Evolutionary conservation across 1,140 invertebrate species (phyloP).

Genomic region (Euura saliciscinereae): DNA sequence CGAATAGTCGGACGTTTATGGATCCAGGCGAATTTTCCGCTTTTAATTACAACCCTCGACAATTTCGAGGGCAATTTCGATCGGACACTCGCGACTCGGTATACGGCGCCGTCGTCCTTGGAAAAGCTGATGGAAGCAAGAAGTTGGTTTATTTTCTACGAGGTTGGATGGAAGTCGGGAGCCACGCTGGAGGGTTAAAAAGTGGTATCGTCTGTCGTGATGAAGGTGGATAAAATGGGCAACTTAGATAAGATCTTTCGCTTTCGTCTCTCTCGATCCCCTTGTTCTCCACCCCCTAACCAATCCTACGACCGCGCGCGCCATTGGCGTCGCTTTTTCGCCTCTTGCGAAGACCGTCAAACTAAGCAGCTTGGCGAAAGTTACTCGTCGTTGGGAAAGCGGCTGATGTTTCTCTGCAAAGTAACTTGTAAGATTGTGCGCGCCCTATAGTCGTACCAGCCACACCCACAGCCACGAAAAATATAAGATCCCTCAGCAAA

Average conservation of each 20-base stretch:
- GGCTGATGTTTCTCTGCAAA: neutral
- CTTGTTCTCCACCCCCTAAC: neutral
- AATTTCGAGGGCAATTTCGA: neutral
- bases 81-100: no score
- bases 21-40: neutral
- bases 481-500: no score
- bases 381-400: neutral
- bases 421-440: conserved; percentile 2
- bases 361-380: neutral
- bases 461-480: no score
- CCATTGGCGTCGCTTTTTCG: no score
- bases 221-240: no score
- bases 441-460: no score
- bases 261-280: no score
- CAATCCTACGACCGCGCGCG: neutral
- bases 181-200: no score
- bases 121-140: no score
- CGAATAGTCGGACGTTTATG: neutral
- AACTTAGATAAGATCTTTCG: no score
- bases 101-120: no score
- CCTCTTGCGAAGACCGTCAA: neutral
- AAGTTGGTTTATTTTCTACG: conserved; percentile 11
- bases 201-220: no score
- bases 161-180: conserved; percentile 9
- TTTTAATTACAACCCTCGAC: neutral